Conservation (phyloP, 2,888 invertebrate species). For the Baronia brevicornis region DNA sequence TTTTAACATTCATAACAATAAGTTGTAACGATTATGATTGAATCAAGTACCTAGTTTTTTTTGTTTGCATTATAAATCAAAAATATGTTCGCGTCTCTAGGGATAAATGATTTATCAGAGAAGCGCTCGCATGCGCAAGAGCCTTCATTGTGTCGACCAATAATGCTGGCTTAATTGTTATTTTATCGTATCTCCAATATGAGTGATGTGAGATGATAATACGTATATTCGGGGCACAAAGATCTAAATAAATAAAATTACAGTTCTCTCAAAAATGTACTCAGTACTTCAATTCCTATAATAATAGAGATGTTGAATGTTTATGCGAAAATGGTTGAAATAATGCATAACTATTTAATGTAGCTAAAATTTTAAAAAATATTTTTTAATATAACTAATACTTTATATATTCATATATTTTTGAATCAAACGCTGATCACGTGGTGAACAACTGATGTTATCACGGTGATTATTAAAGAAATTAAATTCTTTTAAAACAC, state of each 20-base stretch:
- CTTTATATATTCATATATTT: too few relatives aligned
- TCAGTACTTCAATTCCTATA: too few relatives aligned
- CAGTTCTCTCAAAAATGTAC: conserved; percentile 7
- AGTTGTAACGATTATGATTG: conserved; percentile 63
- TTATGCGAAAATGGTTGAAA: too few relatives aligned
- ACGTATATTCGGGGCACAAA: conserved; percentile 34
- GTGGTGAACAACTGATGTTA: too few relatives aligned
- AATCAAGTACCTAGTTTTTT: conserved; percentile 59
- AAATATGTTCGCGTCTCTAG: conserved; percentile 55
- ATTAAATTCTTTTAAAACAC: too few relatives aligned
- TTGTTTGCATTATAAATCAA: conserved; percentile 67
- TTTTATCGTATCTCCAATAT: conserved; percentile 67
- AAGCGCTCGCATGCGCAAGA: conserved; percentile 47
- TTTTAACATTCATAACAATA: conserved; percentile 52
- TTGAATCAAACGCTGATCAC: too few relatives aligned
- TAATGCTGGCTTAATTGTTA: conserved; percentile 70
- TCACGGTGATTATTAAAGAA: too few relatives aligned
- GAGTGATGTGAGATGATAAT: conserved; percentile 56
- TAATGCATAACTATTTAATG: too few relatives aligned
- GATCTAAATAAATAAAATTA: conserved; percentile 19
- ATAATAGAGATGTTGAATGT: too few relatives aligned
- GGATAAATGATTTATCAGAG: conserved; percentile 64
- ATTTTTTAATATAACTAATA: too few relatives aligned
- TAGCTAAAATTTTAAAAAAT: too few relatives aligned
- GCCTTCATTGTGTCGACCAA: conserved; percentile 55